Conservation (phyloP, 2,888 invertebrate species). For the Alloscopus bannaensis region DNA sequence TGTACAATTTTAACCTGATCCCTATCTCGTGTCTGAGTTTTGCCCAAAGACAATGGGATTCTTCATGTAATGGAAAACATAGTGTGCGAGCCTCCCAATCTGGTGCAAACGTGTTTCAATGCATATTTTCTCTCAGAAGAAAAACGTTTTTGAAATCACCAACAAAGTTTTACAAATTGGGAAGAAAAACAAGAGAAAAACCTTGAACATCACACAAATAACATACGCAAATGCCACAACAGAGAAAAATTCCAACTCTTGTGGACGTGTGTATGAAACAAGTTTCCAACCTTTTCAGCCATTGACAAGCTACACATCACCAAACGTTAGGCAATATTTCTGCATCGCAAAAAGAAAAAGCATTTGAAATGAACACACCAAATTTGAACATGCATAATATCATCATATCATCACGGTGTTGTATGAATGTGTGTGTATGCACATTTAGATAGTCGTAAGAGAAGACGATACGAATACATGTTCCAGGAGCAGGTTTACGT, state of each 20-base stretch:
- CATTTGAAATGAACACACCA: neutral
- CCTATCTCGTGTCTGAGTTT: slow-evolving; percentile 37
- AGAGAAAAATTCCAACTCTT: slow-evolving; percentile 35
- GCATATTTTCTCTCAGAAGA: slow-evolving; percentile 23
- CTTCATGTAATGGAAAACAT: neutral
- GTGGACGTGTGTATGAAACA: too few relatives aligned
- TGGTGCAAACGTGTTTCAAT: slow-evolving; percentile 16
- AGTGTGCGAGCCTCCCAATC: slow-evolving; percentile 40
- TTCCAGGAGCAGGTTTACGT: slow-evolving; percentile 48
- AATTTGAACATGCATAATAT: slow-evolving; percentile 22
- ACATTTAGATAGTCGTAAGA: slow-evolving; percentile 25
- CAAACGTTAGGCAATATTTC: slow-evolving; percentile 17
- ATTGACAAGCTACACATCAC: slow-evolving; percentile 12
- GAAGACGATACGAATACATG: slow-evolving; percentile 16
- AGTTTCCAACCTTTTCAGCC: neutral
- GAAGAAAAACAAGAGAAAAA: slow-evolving; percentile 44
- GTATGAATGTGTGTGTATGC: too few relatives aligned
- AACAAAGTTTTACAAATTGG: slow-evolving; percentile 51
- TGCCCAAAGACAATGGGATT: slow-evolving; percentile 49
- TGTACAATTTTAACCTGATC: slow-evolving; percentile 47
- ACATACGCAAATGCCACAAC: slow-evolving; percentile 48
- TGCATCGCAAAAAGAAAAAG: neutral
- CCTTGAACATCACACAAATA: slow-evolving; percentile 25
- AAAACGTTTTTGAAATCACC: slow-evolving; percentile 41
- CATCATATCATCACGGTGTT: too few relatives aligned